A percentile compares a stretch with the other conserved stretches of the same genome.
Conservation (phyloP, 2,797 vertebrate species). For the Helarctos malayanus region DNA sequence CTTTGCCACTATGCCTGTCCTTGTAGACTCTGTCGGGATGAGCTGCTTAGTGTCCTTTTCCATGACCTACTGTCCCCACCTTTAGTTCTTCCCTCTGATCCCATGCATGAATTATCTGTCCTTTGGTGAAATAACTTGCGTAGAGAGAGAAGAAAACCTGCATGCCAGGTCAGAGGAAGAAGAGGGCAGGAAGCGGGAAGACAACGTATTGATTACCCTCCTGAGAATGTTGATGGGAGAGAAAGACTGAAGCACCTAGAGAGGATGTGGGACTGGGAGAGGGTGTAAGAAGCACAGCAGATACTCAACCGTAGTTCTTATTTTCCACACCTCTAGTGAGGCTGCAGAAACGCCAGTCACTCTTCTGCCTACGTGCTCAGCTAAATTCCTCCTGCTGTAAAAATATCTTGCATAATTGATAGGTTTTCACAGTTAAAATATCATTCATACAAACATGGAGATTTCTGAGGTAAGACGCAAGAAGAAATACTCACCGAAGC, state of each 20-base stretch:
- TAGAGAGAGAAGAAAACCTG: neutral
- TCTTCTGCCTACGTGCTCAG: neutral
- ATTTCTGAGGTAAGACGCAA: neutral
- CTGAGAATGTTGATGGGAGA: neutral
- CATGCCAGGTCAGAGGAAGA: accelerated
- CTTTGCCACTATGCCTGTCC: neutral
- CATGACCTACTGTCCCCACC: accelerated
- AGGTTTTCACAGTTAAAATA: conserved; percentile 13
- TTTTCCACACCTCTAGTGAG: neutral
- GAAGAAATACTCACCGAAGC: neutral
- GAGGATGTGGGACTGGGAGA: accelerated
- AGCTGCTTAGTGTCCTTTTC: neutral
- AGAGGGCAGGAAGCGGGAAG: accelerated
- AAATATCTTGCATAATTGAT: conserved; percentile 61
- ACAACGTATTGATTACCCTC: neutral
- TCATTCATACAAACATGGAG: neutral
- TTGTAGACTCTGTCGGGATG: neutral
- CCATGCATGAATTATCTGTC: too few species aligned
- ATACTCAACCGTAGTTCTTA: neutral
- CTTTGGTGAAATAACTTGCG: neutral
- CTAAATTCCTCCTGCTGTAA: neutral
- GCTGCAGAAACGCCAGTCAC: neutral
- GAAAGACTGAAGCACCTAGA: accelerated
- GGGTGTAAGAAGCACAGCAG: accelerated
- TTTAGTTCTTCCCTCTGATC: neutral